phyloP scores from a whole-genome alignment of 1,140 invertebrate species.

The Batillaria attramentaria region DNA sequence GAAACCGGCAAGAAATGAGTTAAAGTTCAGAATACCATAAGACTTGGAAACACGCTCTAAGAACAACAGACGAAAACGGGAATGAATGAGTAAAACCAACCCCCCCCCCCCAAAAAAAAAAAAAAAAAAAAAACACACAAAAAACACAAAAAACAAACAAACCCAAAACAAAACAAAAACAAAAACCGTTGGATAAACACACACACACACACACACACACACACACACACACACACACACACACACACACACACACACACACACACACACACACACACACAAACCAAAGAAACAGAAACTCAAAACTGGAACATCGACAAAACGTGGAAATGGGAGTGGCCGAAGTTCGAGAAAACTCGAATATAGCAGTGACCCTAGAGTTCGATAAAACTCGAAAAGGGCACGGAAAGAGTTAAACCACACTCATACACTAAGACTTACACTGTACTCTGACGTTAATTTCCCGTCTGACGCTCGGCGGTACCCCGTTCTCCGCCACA shows the following conservation, averaged over 20 bases:
- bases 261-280: too few species aligned
- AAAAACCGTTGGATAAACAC: neutral
- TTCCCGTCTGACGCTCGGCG: constrained; percentile 46
- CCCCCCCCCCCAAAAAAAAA: too few species aligned
- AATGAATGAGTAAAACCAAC: too few species aligned
- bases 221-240: neutral
- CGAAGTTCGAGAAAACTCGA: too few species aligned
- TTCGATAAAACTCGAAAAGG: too few species aligned
- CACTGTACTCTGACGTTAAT: neutral
- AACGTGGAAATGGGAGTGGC: neutral
- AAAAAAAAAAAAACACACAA: too few species aligned
- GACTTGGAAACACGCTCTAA: too few species aligned
- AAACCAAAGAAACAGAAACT: too few species aligned
- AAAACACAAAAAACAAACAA: too few species aligned
- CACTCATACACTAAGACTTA: neutral
- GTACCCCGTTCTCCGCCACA: constrained; percentile 65
- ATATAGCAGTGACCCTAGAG: neutral
- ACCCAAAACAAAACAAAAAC: too few species aligned
- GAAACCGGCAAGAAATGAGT: neutral
- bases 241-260: neutral
- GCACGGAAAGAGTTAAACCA: neutral
- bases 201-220: neutral
- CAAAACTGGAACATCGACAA: neutral
- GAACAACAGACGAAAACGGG: too few species aligned
- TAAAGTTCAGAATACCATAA: too few species aligned